Percentiles rank a stretch among this genome's conserved stretches.
Evolutionary conservation across 2,797 vertebrate genomes (phyloP).

Genomic region (Loriculus beryllinus): DNA sequence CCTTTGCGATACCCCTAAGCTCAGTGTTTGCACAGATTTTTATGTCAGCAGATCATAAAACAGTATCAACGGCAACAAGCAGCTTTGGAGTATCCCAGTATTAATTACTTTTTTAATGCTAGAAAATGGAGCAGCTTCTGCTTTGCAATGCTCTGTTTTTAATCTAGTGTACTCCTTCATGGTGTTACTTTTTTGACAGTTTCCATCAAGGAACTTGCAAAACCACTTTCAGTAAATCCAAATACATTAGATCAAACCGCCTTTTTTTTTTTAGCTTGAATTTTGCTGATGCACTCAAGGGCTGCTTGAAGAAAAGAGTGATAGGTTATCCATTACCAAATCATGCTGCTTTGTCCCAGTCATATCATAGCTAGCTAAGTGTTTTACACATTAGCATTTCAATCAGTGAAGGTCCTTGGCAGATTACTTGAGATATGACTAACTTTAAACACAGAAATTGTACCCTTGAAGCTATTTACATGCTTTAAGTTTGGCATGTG

Average conservation of each 20-base stretch:
- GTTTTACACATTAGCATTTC: background rate
- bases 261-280: background rate
- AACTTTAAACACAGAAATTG: background rate
- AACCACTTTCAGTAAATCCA: background rate
- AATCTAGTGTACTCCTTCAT: background rate
- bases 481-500: background rate
- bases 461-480: background rate
- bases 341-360: background rate
- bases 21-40: background rate
- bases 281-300: background rate
- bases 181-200: background rate
- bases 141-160: background rate
- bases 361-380: background rate
- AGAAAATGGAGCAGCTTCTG: background rate
- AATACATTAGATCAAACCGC: background rate
- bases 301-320: background rate
- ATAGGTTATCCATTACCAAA: background rate
- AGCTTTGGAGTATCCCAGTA: background rate
- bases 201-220: background rate
- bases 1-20: background rate
- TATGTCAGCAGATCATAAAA: background rate
- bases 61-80: background rate
- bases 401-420: background rate
- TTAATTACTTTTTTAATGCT: background rate
- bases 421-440: background rate